Base-by-base conservation (phyloP, 1,140 invertebrate species). In the Caenorhabditis latens region DNA sequence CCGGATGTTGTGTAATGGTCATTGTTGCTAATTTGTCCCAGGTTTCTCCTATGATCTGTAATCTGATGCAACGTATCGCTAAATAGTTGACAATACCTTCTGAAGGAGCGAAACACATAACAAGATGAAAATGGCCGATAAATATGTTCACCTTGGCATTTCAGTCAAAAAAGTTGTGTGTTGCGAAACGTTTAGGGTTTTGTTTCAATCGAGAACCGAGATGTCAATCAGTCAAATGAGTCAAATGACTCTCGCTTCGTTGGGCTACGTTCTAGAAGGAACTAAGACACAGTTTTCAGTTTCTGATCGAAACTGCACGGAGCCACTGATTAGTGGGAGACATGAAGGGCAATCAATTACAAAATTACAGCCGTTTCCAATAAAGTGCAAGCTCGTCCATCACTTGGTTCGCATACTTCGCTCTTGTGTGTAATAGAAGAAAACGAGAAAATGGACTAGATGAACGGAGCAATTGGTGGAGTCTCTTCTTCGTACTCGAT, bases 101-200 rank as follows among this genome's bases (percentile, higher is more conserved):
- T 11, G 16, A 71, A 67, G 63, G 40, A 71, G 46, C 71, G 71
- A 32, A 32, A 32, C 32, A 32, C 71, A 79, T 24, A 79, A 79
- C 71, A 79, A 79, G 46, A 79, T 79, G 71, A 79, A 79, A 79
- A 50, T 14, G 9, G 40, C 40, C 50, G 71, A 79, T 79, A 79
- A 79, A 11, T 79, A 48, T 24, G 21, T 79, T 42, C n/a, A 8
- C 61, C 61, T 65, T 13, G 11, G 40, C 19, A 71, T 43, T 71
- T 71, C 65, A 71, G 65, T 71, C 40, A n/a, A 71, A 63, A 8
- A 32, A n/a, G 21, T 58, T 58, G 16, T n/a, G 57, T 40, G 16
- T 71, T 71, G 65, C 65, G 65, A 71, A 43, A 71, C 42, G 65
- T 43, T 71, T 71, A 14, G 65, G 16, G 65, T 71, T 71, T 71